A percentile compares a stretch with the other conserved stretches of the same genome.
These are phyloP conservation scores for Chloebia gouldiae DNA, from an alignment of 2,113 vertebrate species.

Conservation along the genomic window DNA sequence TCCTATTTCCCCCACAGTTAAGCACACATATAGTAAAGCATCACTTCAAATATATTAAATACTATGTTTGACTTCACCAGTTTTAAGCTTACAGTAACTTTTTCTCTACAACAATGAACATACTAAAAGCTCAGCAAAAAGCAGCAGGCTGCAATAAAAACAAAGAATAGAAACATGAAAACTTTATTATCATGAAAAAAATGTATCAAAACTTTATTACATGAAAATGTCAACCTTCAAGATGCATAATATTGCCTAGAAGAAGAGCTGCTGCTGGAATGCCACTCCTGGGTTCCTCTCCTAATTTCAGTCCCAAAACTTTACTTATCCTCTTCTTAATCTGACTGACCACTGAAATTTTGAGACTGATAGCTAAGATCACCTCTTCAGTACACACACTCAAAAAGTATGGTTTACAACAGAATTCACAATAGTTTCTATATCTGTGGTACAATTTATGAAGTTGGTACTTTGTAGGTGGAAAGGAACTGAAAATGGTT, in stretches of 20 bases:
- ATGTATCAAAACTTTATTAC: background rate
- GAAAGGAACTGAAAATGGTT: background rate
- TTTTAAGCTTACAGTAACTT: background rate
- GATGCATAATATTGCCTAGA: background rate
- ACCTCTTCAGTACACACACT: background rate
- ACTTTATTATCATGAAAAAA: background rate
- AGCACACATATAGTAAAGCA: background rate
- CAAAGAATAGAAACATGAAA: background rate
- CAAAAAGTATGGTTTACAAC: background rate
- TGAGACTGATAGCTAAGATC: background rate
- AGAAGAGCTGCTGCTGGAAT: background rate
- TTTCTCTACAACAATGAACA: background rate
- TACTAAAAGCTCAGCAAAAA: background rate
- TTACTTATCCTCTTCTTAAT: background rate
- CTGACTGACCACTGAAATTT: background rate
- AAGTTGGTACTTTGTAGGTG: background rate
- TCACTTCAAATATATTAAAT: background rate
- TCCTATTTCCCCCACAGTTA: background rate
- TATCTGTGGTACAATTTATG: background rate
- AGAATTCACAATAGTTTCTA: background rate
- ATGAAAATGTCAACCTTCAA: background rate
- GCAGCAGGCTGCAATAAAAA: background rate
- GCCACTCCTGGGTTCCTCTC: background rate
- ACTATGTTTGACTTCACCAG: background rate
- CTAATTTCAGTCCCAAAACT: background rate